These are phyloP conservation scores for Drosophila nannoptera DNA, from an alignment of 1,140 invertebrate species.

Conservation along the genomic window DNA sequence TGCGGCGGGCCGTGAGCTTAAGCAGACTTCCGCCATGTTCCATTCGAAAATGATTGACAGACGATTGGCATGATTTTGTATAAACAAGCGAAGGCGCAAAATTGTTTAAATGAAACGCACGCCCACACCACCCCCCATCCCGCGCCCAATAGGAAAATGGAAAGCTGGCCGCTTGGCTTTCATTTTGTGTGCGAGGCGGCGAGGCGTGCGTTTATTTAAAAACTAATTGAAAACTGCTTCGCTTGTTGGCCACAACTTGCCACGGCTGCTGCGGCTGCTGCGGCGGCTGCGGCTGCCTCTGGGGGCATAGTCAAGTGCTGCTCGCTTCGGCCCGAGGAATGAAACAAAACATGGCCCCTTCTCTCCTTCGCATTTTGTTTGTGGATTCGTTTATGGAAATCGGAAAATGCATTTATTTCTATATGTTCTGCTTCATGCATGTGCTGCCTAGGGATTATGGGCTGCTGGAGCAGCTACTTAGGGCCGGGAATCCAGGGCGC, in stretches of 20 bases:
- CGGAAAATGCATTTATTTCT: conserved; percentile 52
- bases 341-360: conserved; percentile 27
- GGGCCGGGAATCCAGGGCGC: neutral
- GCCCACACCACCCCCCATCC: conserved; percentile 24
- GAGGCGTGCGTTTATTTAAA: conserved; percentile 67
- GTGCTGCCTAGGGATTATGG: no score
- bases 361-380: conserved; percentile 52
- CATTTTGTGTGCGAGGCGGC: conserved; percentile 42
- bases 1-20: conserved; percentile 56
- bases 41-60: conserved; percentile 77
- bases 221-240: conserved; percentile 75
- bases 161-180: conserved; percentile 49
- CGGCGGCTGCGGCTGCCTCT: conserved; percentile 16
- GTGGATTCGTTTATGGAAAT: conserved; percentile 72
- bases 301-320: conserved; percentile 54
- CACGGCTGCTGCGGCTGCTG: conserved; percentile 19
- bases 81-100: conserved; percentile 65
- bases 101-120: conserved; percentile 42
- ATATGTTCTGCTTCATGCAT: conserved; percentile 25
- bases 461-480: no score
- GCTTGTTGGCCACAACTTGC: conserved; percentile 10
- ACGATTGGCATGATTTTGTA: conserved; percentile 77
- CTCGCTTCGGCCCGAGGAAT: conserved; percentile 23
- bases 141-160: conserved; percentile 51
- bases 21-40: conserved; percentile 76